A percentile compares a stretch with the other conserved stretches of the same genome.
Conservation (phyloP, 2,888 invertebrate genomes). For the Vanessa cardui region DNA sequence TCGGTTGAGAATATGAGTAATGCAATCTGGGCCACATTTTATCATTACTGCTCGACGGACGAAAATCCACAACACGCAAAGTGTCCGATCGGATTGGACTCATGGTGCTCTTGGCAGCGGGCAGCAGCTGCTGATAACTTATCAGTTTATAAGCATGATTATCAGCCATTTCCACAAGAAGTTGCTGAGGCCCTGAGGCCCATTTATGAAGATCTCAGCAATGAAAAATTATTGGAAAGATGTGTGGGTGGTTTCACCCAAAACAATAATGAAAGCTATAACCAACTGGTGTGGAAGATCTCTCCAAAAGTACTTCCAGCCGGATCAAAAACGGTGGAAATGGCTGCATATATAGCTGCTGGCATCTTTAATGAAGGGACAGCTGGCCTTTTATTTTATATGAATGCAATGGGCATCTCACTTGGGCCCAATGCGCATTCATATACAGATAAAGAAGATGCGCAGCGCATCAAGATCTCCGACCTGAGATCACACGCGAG, state of each 20-base stretch:
- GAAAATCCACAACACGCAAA: slow-evolving; percentile 27
- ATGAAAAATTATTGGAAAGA: background rate
- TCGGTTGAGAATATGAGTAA: slow-evolving; percentile 37
- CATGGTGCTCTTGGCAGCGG: slow-evolving; percentile 26
- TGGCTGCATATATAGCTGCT: slow-evolving; percentile 15
- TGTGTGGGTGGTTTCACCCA: background rate
- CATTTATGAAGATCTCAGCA: background rate
- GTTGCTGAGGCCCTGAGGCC: background rate
- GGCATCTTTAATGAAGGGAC: slow-evolving; percentile 22
- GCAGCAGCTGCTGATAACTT: slow-evolving; percentile 18
- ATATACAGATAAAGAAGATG: slow-evolving; percentile 27
- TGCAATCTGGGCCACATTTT: slow-evolving; percentile 18
- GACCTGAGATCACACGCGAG: slow-evolving; percentile 22
- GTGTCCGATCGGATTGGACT: slow-evolving; percentile 23
- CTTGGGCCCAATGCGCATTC: background rate
- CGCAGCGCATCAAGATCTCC: slow-evolving; percentile 22
- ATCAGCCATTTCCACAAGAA: background rate
- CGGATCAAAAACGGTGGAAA: background rate
- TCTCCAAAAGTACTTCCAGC: background rate
- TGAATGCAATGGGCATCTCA: slow-evolving; percentile 11
- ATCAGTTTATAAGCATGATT: background rate
- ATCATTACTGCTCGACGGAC: slow-evolving; percentile 27
- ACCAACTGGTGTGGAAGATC: background rate
- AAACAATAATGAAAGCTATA: background rate
- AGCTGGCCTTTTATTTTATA: background rate